Evolutionary conservation across 1,140 invertebrate genomes (phyloP).

Genomic region (Nomia melanderi): DNA sequence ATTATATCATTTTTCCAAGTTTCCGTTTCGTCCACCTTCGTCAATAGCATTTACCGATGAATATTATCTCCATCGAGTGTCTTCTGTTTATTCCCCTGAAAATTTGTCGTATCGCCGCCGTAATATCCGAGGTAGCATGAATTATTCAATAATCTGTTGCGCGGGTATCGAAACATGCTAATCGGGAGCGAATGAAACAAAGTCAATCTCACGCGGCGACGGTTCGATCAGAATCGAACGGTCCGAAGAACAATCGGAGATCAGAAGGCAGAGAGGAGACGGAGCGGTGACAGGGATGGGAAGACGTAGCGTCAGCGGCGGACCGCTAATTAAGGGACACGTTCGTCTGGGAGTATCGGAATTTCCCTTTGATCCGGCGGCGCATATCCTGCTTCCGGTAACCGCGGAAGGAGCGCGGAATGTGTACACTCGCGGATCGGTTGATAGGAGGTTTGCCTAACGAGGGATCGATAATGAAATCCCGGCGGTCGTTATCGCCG

Average conservation of each 20-base stretch:
- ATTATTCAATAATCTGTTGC: too few species aligned
- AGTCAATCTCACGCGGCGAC: not conserved
- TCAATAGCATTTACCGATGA: too few species aligned
- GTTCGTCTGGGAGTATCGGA: not conserved
- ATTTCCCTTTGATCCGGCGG: constrained; percentile 27
- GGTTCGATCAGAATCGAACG: not conserved
- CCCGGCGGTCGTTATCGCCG: constrained; percentile 3
- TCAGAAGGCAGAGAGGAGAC: too few species aligned
- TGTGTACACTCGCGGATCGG: not conserved
- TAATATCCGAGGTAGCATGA: too few species aligned
- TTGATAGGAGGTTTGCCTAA: constrained; percentile 15
- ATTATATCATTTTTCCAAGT: too few species aligned
- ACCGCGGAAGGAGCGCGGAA: not conserved
- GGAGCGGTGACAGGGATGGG: too few species aligned
- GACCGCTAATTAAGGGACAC: constrained; percentile 36
- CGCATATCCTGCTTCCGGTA: not conserved
- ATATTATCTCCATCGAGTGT: too few species aligned
- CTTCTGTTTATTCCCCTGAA: too few species aligned
- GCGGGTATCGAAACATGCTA: not conserved
- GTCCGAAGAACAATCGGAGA: not conserved
- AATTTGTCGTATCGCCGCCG: too few species aligned
- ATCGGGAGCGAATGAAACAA: not conserved
- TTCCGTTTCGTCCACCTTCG: too few species aligned
- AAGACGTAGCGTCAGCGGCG: not conserved
- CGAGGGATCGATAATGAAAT: constrained; percentile 21